Evolutionary conservation across 2,888 invertebrate genomes (phyloP).

Genomic region (Leuctra nigra): DNA sequence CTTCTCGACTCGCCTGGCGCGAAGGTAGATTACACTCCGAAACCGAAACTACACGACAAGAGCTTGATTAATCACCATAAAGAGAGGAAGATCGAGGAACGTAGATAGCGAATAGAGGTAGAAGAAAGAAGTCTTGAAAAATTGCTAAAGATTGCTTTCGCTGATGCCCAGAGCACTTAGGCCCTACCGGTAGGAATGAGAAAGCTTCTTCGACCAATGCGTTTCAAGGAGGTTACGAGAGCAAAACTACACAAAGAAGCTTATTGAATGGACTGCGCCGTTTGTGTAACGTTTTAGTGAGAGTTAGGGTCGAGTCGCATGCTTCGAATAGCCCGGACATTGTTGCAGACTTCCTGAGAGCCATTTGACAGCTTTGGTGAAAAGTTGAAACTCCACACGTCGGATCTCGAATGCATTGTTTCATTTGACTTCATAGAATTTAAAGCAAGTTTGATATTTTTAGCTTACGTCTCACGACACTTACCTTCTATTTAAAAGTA

Average conservation of each 20-base stretch:
- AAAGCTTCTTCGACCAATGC: background rate
- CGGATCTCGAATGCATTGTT: no score
- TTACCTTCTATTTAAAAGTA: no score
- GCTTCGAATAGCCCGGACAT: no score
- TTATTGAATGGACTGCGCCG: background rate
- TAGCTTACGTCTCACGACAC: no score
- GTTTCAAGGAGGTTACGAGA: background rate
- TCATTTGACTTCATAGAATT: no score
- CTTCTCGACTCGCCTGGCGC: conserved; percentile 1
- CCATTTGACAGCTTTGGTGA: no score
- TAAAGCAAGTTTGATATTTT: no score
- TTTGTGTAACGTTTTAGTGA: background rate
- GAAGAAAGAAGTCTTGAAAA: conserved; percentile 11
- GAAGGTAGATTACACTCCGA: conserved; percentile 15
- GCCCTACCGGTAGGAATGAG: background rate
- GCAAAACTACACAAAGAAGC: background rate
- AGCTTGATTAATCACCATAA: conserved; percentile 17
- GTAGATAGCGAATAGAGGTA: background rate
- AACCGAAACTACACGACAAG: conserved; percentile 11
- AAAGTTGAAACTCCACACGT: no score
- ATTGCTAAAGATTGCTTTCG: conserved; percentile 10
- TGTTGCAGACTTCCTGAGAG: no score
- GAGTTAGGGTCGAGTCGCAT: background rate
- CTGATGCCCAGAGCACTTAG: conserved; percentile 11
- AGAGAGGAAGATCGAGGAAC: conserved; percentile 5